A percentile compares a stretch with the other conserved stretches of the same genome.
Evolutionary conservation across 2,888 invertebrate genomes (phyloP).

Genomic region (Craniophora ligustri): DNA sequence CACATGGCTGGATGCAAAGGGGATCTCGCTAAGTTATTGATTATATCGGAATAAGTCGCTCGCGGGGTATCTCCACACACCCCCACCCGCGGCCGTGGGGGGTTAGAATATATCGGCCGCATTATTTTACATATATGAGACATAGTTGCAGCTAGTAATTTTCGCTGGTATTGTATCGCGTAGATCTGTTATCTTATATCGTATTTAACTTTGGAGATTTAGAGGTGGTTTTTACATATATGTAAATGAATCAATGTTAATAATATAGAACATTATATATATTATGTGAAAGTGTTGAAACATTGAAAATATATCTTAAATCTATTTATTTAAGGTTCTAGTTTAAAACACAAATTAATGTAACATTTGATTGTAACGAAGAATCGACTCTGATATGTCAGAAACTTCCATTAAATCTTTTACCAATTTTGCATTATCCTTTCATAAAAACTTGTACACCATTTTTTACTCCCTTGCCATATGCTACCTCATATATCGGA

Average conservation of each 20-base stretch:
- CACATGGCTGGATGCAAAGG: slow-evolving; percentile 88
- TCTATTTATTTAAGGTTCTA: too few relatives aligned
- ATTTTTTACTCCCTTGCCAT: not conserved
- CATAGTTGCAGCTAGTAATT: slow-evolving; percentile 84
- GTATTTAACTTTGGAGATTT: slow-evolving; percentile 40
- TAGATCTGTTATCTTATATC: slow-evolving; percentile 42
- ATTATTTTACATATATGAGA: slow-evolving; percentile 89
- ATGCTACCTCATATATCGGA: slow-evolving; percentile 13
- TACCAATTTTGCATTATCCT: too few relatives aligned
- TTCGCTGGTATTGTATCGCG: slow-evolving; percentile 63
- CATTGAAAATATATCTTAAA: too few relatives aligned
- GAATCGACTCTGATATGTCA: too few relatives aligned
- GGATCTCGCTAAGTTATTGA: slow-evolving; percentile 89
- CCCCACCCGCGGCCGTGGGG: slow-evolving; percentile 69
- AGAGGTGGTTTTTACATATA: too few relatives aligned
- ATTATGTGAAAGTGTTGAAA: too few relatives aligned
- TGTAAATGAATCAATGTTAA: too few relatives aligned
- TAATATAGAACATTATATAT: too few relatives aligned
- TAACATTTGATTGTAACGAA: too few relatives aligned
- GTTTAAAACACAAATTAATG: too few relatives aligned
- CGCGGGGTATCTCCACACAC: slow-evolving; percentile 69
- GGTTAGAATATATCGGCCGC: slow-evolving; percentile 85
- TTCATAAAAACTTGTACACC: too few relatives aligned
- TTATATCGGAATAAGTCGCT: slow-evolving; percentile 89
- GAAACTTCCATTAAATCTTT: too few relatives aligned